phyloP scores from a whole-genome alignment of 2,797 vertebrate species.

The Intellagama lesueurii region DNA sequence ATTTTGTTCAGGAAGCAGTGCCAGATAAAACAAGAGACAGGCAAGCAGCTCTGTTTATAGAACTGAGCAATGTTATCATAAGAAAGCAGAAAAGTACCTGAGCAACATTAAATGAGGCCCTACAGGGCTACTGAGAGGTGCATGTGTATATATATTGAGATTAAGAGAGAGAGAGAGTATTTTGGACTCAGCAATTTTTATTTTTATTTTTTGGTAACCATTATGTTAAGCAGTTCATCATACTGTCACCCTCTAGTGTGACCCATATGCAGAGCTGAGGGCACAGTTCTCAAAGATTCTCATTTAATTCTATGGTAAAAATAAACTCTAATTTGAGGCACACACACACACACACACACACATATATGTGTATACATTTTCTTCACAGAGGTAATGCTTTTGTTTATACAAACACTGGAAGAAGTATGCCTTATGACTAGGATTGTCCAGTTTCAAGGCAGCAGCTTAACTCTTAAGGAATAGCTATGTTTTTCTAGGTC shows the following conservation, averaged over 20 bases:
- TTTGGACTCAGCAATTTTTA: background rate
- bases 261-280: background rate
- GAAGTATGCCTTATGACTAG: no score
- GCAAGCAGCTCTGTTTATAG: constrained; percentile 42
- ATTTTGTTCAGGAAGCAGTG: constrained; percentile 72
- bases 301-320: background rate
- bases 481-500: no score
- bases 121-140: background rate
- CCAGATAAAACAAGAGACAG: constrained; percentile 77
- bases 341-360: no score
- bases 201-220: background rate
- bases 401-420: background rate
- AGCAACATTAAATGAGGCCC: constrained; percentile 47
- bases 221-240: no score
- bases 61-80: constrained; percentile 51
- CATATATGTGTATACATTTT: background rate
- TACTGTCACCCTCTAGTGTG: background rate
- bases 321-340: background rate
- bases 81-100: constrained; percentile 40
- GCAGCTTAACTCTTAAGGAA: background rate
- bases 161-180: background rate
- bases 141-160: background rate
- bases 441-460: background rate
- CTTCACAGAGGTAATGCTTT: background rate
- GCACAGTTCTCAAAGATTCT: background rate